These are phyloP conservation scores for Oryzias woworae DNA, from an alignment of 2,113 vertebrate species.

Conservation along the genomic window DNA sequence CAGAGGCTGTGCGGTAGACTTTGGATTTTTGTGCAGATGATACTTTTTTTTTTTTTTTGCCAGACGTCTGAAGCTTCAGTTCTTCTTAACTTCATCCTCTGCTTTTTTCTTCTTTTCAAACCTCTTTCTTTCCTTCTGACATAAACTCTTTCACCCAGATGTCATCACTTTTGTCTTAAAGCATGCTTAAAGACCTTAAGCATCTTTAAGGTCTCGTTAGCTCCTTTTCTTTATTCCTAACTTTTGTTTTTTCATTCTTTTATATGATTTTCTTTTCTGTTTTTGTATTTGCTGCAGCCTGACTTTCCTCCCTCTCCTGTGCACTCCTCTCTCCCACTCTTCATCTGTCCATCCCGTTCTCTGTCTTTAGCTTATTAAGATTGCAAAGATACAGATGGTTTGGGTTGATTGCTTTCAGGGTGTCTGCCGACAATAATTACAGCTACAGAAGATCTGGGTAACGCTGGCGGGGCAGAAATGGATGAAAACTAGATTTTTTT, in stretches of 20 bases:
- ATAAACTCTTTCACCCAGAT: too few relatives aligned
- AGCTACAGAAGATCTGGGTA: slow-evolving; percentile 87
- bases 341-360: slow-evolving; percentile 39
- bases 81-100: too few relatives aligned
- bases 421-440: slow-evolving; percentile 99
- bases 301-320: neutral
- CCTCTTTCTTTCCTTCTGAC: too few relatives aligned
- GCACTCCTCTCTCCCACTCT: neutral
- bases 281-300: neutral
- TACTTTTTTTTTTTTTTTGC: neutral
- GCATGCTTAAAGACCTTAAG: too few relatives aligned
- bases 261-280: neutral
- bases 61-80: neutral
- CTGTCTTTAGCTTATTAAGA: slow-evolving; percentile 87
- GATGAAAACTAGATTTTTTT: slow-evolving; percentile 99
- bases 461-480: slow-evolving; percentile 91
- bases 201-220: too few relatives aligned
- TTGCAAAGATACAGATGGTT: slow-evolving; percentile 93
- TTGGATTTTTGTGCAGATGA: neutral
- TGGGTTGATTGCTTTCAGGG: slow-evolving; percentile 98
- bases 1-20: too few relatives aligned
- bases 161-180: too few relatives aligned
- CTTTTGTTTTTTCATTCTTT: neutral
- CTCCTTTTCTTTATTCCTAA: too few relatives aligned
- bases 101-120: too few relatives aligned